Evolutionary conservation across 2,113 vertebrate species (phyloP), one percentile per base, ranked within the genome.

Genomic region (Epinephelus moara): DNA sequence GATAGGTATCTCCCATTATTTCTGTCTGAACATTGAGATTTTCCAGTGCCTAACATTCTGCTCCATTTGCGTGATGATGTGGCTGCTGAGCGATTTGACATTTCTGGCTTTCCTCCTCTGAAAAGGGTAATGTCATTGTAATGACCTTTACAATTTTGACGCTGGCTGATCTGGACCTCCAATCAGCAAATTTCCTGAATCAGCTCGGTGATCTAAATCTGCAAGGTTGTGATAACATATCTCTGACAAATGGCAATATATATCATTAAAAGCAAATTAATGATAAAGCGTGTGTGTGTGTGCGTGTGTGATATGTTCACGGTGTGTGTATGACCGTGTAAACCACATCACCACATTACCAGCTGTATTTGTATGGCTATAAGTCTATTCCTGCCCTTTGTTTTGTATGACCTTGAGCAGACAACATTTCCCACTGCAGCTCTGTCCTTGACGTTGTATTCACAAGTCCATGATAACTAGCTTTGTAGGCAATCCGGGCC

Each of bases 81-180:
- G 75, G 61, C 84, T 61, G 75, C 62, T 82, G 75, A 90, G 74
- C 42, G 61, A 89, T 86, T 88, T 89, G 86, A 87, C 86, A 91
- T 91, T 93, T 93, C 50, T 88, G 84, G 33, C 82, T 88, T 88
- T 89, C 75, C 52, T 84, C 81, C 69, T 18, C 75, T 76, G 88
- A 87, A 93, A 92, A 92, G 84, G 95, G 63, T 87, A 92, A 92
- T 94, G 94, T 94, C 94, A 95, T 95, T 95, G 92, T 85, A 89
- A 92, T 92, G 94, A 95, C 95, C 94, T 96, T 95, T 94, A 91
- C 84, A 40, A 59, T 86, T 84, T 61, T 82, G 82, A 82, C n/a
- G 78, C 76, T 50, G 63, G 84, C 80, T 23, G 72, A 90, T 86
- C 53, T 78, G 33, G 50, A 89, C 77, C 47, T 71, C 23, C 78